Percentiles rank a stretch among this genome's conserved stretches.
Conservation (phyloP, 2,888 invertebrate species). For the Petrophora chlorosata region DNA sequence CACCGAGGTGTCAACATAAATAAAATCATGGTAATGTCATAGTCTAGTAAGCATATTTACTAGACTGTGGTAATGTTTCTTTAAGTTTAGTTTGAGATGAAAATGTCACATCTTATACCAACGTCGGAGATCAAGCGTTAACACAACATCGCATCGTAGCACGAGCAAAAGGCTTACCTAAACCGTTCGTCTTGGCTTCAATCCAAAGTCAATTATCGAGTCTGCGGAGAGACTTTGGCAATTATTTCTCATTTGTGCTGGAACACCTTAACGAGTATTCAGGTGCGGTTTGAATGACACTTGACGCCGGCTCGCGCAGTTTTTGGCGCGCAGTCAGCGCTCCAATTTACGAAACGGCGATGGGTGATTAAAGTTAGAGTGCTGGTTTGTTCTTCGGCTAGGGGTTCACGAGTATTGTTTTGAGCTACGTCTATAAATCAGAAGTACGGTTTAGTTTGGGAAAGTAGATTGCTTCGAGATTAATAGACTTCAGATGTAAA, state of each 20-base stretch:
- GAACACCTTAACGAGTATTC: slow-evolving; percentile 71
- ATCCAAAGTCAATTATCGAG: slow-evolving; percentile 78
- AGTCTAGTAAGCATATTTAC: too few relatives aligned
- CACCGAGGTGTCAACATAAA: too few relatives aligned
- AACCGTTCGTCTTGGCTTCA: slow-evolving; percentile 58
- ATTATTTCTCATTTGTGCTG: slow-evolving; percentile 73
- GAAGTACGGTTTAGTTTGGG: too few relatives aligned
- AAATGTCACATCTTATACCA: too few relatives aligned
- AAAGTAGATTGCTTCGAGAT: too few relatives aligned
- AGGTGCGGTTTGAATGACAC: slow-evolving; percentile 65
- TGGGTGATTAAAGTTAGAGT: slow-evolving; percentile 47
- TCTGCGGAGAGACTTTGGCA: slow-evolving; percentile 60
- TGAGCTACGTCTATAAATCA: too few relatives aligned
- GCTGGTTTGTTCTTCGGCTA: slow-evolving; percentile 24
- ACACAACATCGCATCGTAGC: neutral
- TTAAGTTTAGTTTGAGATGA: too few relatives aligned
- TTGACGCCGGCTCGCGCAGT: slow-evolving; percentile 56
- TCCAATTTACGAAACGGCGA: slow-evolving; percentile 64
- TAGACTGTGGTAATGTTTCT: too few relatives aligned
- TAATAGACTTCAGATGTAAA: too few relatives aligned
- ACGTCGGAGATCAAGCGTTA: too few relatives aligned
- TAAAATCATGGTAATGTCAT: too few relatives aligned
- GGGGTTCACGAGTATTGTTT: too few relatives aligned
- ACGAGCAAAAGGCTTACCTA: slow-evolving; percentile 6
- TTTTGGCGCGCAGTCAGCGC: slow-evolving; percentile 62